Evolutionary conservation across 2,113 vertebrate species (phyloP), one percentile per base, ranked within the genome.

Genomic region (Megaceryle maxima): DNA sequence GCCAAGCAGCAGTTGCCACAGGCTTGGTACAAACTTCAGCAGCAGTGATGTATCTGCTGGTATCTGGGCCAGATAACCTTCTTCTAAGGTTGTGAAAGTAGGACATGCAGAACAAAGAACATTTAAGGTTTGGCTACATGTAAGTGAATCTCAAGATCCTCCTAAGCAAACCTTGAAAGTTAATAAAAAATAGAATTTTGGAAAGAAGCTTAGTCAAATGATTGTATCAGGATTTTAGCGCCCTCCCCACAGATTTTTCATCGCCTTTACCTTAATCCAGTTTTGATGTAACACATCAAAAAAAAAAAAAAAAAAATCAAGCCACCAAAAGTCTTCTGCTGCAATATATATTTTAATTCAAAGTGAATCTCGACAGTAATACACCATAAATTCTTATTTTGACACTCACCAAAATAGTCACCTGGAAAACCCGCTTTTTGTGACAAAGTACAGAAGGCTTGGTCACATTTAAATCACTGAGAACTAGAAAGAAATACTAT

Each of bases 381-480:
- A 99, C 99, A 99, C 99, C 99, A 99, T 99, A 99, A 99, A 99
- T 98, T 99, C 98, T 99, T 99, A 99, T 99, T 99, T 99, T 99
- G 99, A 99, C 99, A 99, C 99, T 99, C 99, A 99, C 99, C 99
- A 99, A 99, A 99, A 99, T 99, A 99, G 99, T 99, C 99, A 99
- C 99, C 99, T 99, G 99, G 99, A 99, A 99, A 99, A 99, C 99
- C 99, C 99, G 99, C 99, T 99, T 99, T 99, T 99, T 99, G 99
- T 99, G 99, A 99, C 99, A 98, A 99, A 99, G 99, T 99, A 99
- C 98, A 99, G 98, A 99, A 99, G 99, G 99, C 99, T 99, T 99
- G 99, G 99, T 99, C 99, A 99, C 99, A 99, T 99, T 99, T 99
- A 99, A 99, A 99, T 99, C 99, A 99, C 99, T 99, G 99, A 99